These are phyloP conservation scores for Chrysolina americana DNA, from an alignment of 2,888 invertebrate species.

Conservation along the genomic window DNA sequence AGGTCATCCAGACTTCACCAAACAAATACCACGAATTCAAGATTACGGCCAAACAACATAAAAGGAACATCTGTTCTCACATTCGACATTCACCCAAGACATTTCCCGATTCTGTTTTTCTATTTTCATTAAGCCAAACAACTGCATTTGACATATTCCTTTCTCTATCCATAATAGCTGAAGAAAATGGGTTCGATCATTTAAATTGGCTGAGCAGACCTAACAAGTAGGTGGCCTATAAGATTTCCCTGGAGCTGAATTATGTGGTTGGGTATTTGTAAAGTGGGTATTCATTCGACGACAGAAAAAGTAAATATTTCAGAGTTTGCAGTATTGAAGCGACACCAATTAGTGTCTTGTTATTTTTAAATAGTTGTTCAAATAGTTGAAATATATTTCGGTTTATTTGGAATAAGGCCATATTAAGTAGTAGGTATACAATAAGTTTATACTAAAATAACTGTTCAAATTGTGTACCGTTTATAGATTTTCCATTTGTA, in stretches of 20 bases:
- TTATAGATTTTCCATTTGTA: too few relatives aligned
- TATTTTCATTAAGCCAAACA: conserved; percentile 17
- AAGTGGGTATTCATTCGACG: background rate
- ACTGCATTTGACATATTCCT: conserved; percentile 35
- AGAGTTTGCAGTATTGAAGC: background rate
- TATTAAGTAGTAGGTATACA: too few relatives aligned
- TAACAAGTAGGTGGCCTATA: background rate
- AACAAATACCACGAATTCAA: background rate
- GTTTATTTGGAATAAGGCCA: too few relatives aligned
- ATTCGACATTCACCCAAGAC: background rate
- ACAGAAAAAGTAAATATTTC: background rate
- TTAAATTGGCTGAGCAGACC: background rate
- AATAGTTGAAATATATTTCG: too few relatives aligned
- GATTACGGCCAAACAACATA: background rate
- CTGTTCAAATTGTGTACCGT: too few relatives aligned
- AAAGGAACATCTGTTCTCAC: background rate
- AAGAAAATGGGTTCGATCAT: background rate
- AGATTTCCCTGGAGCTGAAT: background rate
- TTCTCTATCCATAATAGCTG: background rate
- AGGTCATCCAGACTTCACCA: background rate
- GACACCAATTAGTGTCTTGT: too few relatives aligned
- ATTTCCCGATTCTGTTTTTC: conserved; percentile 28
- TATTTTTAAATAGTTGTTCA: too few relatives aligned
- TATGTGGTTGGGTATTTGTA: background rate
- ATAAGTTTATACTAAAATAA: too few relatives aligned